Evolutionary conservation across 2,888 invertebrate species (phyloP).

Genomic region (Epinotia bilunana): DNA sequence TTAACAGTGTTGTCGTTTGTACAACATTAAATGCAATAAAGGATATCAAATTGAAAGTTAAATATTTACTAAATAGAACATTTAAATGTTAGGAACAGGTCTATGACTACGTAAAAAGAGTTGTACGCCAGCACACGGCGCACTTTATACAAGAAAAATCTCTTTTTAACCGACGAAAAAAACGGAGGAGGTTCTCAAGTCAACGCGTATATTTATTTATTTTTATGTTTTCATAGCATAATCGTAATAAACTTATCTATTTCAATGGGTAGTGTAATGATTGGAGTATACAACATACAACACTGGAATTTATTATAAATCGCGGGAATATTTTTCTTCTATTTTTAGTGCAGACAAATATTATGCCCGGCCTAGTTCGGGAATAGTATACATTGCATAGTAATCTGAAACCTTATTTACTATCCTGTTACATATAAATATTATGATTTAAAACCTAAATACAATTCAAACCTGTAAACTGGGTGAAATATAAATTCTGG

Average conservation of each 20-base stretch:
- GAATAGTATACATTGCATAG: neutral
- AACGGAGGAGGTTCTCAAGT: no score
- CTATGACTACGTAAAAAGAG: neutral
- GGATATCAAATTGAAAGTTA: no score
- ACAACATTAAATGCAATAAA: no score
- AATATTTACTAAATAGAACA: neutral
- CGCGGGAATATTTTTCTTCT: neutral
- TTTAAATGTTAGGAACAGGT: neutral
- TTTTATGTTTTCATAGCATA: no score
- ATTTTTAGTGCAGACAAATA: neutral
- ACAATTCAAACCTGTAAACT: conserved; percentile 17
- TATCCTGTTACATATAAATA: neutral
- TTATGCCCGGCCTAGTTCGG: neutral
- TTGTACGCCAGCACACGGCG: neutral
- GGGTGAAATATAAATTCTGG: conserved; percentile 30
- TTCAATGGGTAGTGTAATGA: neutral
- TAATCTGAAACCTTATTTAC: neutral
- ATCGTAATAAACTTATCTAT: neutral
- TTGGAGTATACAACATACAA: neutral
- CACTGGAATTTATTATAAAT: neutral
- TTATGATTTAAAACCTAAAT: conserved; percentile 1
- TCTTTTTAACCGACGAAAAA: no score
- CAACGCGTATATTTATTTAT: no score
- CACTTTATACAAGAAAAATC: neutral
- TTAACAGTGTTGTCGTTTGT: no score